phyloP scores from a whole-genome alignment of 2,888 invertebrate species.

The Monochamus alternatus region DNA sequence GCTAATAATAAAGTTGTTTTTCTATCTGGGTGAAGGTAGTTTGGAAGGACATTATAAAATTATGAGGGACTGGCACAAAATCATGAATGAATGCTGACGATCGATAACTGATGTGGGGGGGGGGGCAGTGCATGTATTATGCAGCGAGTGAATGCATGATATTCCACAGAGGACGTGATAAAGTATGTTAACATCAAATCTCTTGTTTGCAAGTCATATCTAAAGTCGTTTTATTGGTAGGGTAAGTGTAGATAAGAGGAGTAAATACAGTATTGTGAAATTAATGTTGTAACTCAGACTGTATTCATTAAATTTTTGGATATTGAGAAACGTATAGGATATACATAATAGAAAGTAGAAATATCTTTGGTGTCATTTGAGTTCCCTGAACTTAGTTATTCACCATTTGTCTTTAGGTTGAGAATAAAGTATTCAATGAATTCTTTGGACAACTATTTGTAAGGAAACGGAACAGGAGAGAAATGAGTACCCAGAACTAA shows the following conservation, averaged over 20 bases:
- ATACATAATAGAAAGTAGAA: too few relatives aligned
- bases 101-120: constrained; percentile 41
- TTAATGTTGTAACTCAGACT: too few relatives aligned
- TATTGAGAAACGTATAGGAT: too few relatives aligned
- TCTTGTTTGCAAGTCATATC: constrained; percentile 9
- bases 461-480: too few relatives aligned
- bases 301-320: too few relatives aligned
- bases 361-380: too few relatives aligned
- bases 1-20: constrained; percentile 56
- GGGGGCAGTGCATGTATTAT: constrained; percentile 26
- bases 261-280: background rate
- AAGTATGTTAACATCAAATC: background rate
- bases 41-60: constrained; percentile 57
- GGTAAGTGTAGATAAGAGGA: background rate
- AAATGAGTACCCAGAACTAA: too few relatives aligned
- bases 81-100: constrained; percentile 50
- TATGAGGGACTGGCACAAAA: constrained; percentile 54
- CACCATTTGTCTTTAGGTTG: too few relatives aligned
- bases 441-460: too few relatives aligned
- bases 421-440: too few relatives aligned
- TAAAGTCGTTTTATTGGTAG: background rate
- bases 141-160: constrained; percentile 22
- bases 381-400: too few relatives aligned
- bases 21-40: constrained; percentile 58
- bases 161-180: background rate